Evolutionary conservation across 2,797 vertebrate species (phyloP).

Genomic region (Fundulus diaphanus): DNA sequence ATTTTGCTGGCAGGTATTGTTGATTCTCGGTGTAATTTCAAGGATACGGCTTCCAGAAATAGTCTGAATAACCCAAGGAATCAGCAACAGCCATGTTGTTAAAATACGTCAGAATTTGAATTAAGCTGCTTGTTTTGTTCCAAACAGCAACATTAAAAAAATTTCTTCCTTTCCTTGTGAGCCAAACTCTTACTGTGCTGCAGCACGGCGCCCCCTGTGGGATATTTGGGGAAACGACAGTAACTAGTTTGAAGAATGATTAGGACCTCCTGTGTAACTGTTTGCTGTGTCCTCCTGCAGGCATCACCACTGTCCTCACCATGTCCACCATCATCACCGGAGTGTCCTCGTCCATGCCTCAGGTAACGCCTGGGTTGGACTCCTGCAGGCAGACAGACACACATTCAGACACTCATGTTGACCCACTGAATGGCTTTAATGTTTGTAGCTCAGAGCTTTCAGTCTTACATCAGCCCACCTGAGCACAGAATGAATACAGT

Average conservation of each 20-base stretch:
- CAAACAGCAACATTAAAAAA: not conserved
- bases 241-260: not conserved
- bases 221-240: not conserved
- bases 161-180: not conserved
- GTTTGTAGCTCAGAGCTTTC: not conserved
- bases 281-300: constrained; percentile 60
- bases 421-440: not conserved
- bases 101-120: not conserved
- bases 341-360: constrained; percentile 90
- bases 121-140: not conserved
- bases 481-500: not conserved
- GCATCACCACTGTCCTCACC: constrained; percentile 90
- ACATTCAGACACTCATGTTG: not conserved
- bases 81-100: not conserved
- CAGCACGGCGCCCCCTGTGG: not conserved
- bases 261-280: not conserved
- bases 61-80: not conserved
- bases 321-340: constrained; percentile 93
- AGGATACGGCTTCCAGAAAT: not conserved
- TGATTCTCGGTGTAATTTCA: not conserved
- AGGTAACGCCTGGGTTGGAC: constrained; percentile 73
- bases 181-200: not conserved
- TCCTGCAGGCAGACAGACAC: not conserved
- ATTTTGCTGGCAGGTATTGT: not conserved
- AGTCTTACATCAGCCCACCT: not conserved